Conservation (phyloP, 2,797 vertebrate genomes). For the Hydrocynus forskahlii region DNA sequence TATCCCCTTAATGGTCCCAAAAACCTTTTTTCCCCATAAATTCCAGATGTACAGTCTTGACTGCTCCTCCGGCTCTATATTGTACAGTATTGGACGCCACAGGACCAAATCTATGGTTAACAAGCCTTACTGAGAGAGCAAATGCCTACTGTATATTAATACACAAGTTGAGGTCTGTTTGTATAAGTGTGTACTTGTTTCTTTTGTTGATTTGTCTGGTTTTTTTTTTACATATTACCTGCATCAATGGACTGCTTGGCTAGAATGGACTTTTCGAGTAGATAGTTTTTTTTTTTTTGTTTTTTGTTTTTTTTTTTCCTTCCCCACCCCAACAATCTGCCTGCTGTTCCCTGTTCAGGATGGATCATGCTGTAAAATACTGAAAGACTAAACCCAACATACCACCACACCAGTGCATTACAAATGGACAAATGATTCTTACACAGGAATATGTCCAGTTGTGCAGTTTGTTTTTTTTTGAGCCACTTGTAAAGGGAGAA, state of each 20-base stretch:
- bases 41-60: not conserved
- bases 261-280: not conserved
- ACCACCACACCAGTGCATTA: not conserved
- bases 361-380: not conserved
- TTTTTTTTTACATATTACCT: constrained; percentile 4
- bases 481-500: not conserved
- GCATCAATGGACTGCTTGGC: constrained; percentile 1
- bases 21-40: constrained; percentile 9
- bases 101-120: constrained; percentile 33
- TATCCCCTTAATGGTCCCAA: not conserved
- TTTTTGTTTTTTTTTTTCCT: not conserved
- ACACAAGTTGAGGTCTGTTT: constrained; percentile 21
- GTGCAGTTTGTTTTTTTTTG: not conserved
- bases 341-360: not conserved
- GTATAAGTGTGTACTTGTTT: constrained; percentile 23
- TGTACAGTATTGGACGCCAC: constrained; percentile 40
- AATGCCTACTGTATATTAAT: constrained; percentile 39
- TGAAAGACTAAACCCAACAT: not conserved
- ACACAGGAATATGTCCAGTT: too few species aligned
- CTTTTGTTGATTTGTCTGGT: not conserved
- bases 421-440: not conserved
- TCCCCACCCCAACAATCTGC: not conserved
- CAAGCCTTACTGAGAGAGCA: constrained; percentile 22
- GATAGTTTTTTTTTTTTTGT: not conserved
- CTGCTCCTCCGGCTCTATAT: constrained; percentile 7